Conservation (phyloP, 2,797 vertebrate genomes). For the Acipenser ruthenus region DNA sequence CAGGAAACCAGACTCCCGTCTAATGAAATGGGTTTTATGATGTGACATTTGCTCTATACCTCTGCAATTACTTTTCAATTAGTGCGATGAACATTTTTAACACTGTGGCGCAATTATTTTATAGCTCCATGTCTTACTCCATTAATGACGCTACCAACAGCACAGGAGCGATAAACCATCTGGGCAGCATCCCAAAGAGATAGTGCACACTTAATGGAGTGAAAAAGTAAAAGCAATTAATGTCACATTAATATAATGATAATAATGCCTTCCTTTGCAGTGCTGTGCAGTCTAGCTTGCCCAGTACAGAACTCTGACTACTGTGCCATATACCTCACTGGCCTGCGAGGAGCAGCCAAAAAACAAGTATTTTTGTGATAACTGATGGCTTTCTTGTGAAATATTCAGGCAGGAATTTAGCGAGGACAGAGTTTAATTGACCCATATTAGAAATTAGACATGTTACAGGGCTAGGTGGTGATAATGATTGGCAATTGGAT, state of each 20-base stretch:
- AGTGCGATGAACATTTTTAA: conserved; percentile 68
- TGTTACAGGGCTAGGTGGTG: no score
- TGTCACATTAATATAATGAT: conserved; percentile 81
- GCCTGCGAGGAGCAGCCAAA: no score
- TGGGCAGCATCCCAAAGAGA: conserved; percentile 69
- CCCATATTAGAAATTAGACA: no score
- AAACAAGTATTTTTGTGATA: no score
- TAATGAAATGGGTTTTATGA: conserved; percentile 59
- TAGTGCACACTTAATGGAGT: conserved; percentile 76
- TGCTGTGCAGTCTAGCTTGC: conserved; percentile 43
- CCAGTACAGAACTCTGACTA: conserved; percentile 8
- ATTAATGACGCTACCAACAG: conserved; percentile 70
- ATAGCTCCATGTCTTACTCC: conserved; percentile 72
- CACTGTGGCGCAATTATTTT: conserved; percentile 69
- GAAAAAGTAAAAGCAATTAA: conserved; percentile 81
- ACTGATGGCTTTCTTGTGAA: no score
- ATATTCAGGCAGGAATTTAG: no score
- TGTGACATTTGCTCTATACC: conserved; percentile 66
- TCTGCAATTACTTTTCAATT: conserved; percentile 78
- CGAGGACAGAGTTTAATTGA: no score
- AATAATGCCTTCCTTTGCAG: conserved; percentile 67
- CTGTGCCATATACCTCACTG: no score
- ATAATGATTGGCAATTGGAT: no score
- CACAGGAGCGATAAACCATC: conserved; percentile 72
- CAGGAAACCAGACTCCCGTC: conserved; percentile 46